Base-by-base conservation (phyloP, 2,888 invertebrate genomes). In the Amiota communis region DNA sequence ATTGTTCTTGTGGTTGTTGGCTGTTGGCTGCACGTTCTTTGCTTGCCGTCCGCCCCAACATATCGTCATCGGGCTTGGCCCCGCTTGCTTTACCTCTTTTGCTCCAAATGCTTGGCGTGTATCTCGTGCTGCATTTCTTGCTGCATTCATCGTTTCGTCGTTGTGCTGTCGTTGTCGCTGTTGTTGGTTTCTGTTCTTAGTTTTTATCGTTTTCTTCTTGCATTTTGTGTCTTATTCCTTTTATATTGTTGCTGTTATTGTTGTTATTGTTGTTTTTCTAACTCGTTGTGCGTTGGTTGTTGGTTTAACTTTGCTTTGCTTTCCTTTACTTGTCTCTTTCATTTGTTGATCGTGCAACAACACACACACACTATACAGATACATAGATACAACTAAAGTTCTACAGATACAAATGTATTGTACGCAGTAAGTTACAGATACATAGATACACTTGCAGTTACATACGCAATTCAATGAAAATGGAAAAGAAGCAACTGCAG, bases 401-500 rank as follows among this genome's bases (percentile, higher is more conserved):
- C 75, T 57, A 57, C 68, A 73, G 47, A 67, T 17, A 57, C 67
- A 70, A 59, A 71, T n/a, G n/a, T 53, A 53, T 36, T 9, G 53
- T 15, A n/a, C 12, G 53, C 53, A 59, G 59, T 17, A n/a, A 36
- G 63, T 46, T 63, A 63, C 63, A 6, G 63, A 63, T 15, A 23
- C 13, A n/a, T n/a, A 74, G 74, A 81, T 72, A 78, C 85, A 76
- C 81, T 72, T 86, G 86, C 82, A 86, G 82, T 84, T 81, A 79
- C 86, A 81, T 83, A 86, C 84, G 85, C 87, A 85, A 80, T 86
- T 87, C 86, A 86, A 87, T 87, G 87, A 75, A 79, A 81, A 80
- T 77, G 72, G 15, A 79, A 78, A 81, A 82, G 65, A 47, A 48
- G 4, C 65, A 65, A 17, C 65, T n/a, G 15, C 47, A 49, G 15